Evolutionary conservation across 2,888 invertebrate genomes (phyloP).

Genomic region (Bimastos eiseni): DNA sequence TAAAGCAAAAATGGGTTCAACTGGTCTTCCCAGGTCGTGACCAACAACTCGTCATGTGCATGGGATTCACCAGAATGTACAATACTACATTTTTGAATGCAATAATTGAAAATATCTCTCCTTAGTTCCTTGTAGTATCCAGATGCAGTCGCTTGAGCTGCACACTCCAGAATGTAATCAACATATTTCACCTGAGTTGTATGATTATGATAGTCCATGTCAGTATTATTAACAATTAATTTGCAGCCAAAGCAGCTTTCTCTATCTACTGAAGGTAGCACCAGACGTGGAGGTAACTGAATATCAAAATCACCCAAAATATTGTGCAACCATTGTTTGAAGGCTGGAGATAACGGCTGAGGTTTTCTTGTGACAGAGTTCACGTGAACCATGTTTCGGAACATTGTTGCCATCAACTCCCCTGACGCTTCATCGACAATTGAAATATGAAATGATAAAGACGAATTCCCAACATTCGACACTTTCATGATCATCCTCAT

Average conservation of each 20-base stretch:
- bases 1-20: not conserved
- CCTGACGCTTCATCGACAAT: not conserved
- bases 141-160: conserved; percentile 17
- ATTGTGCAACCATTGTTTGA: not conserved
- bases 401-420: not conserved
- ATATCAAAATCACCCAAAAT: not conserved
- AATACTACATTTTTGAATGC: not conserved
- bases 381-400: not conserved
- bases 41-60: not conserved
- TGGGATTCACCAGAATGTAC: not conserved
- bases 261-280: not conserved
- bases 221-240: not conserved
- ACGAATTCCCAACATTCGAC: not conserved
- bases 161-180: not conserved
- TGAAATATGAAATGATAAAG: not conserved
- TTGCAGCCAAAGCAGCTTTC: not conserved
- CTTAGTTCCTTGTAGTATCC: not conserved
- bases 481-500: not conserved
- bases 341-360: not conserved
- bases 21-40: conserved; percentile 19
- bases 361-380: not conserved
- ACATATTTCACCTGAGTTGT: not conserved
- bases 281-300: not conserved
- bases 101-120: not conserved
- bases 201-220: not conserved